These are phyloP conservation scores for Sprattus sprattus DNA, from an alignment of 2,113 vertebrate genomes.

Conservation along the genomic window DNA sequence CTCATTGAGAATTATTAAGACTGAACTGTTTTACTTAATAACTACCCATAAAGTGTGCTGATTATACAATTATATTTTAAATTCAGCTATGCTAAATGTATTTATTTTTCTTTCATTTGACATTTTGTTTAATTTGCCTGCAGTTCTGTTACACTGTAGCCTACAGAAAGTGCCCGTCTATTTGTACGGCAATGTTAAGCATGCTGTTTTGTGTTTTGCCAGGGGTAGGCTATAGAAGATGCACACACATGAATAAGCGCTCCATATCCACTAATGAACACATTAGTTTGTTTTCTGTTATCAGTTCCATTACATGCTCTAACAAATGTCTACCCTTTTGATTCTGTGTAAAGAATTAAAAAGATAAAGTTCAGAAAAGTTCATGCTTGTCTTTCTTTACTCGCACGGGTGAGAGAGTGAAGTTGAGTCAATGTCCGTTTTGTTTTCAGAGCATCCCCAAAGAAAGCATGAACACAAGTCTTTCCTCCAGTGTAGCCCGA, in stretches of 20 bases:
- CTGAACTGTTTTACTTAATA: too few species aligned
- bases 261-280: background rate
- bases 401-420: background rate
- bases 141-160: too few species aligned
- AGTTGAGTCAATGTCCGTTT: constrained; percentile 37
- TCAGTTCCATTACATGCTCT: background rate
- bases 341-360: background rate
- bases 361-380: constrained; percentile 1
- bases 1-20: too few species aligned
- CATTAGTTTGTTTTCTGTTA: background rate
- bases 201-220: too few species aligned
- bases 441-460: constrained; percentile 31
- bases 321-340: background rate
- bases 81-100: too few species aligned
- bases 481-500: constrained; percentile 44
- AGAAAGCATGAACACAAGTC: constrained; percentile 39
- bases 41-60: too few species aligned
- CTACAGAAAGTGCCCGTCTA: too few species aligned
- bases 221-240: background rate
- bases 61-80: too few species aligned
- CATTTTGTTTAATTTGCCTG: too few species aligned
- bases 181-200: too few species aligned
- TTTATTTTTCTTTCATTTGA: too few species aligned
- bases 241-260: background rate
- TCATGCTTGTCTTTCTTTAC: background rate